Conservation (phyloP, 1,140 invertebrate genomes). For the Tetramorium parvispinum region DNA sequence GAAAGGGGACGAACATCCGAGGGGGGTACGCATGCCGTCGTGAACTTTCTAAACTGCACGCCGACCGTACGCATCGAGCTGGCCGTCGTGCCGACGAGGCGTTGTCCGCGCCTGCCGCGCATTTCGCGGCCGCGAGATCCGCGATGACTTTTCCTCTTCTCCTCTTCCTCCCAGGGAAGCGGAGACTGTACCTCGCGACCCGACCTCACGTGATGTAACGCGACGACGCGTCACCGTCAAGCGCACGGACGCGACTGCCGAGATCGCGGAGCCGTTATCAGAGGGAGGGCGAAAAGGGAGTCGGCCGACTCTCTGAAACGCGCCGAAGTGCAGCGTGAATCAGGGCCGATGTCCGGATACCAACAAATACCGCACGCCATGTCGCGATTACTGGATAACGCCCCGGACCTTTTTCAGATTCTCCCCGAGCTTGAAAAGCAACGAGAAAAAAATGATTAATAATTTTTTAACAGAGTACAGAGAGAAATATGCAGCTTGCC, state of each 20-base stretch:
- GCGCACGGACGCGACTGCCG: constrained; percentile 70
- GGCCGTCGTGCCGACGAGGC: background rate
- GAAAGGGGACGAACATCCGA: background rate
- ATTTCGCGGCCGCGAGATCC: background rate
- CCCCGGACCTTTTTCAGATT: background rate
- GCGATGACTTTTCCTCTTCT: background rate
- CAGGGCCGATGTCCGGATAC: background rate
- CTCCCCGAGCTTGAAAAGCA: background rate
- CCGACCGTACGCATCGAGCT: background rate
- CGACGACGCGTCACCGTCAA: constrained; percentile 59
- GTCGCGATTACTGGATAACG: background rate
- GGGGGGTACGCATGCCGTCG: background rate
- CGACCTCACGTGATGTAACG: background rate
- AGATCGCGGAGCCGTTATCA: background rate
- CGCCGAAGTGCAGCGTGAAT: constrained; percentile 7
- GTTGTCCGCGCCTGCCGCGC: background rate
- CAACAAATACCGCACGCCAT: background rate
- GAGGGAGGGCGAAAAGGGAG: background rate
- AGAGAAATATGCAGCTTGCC: background rate
- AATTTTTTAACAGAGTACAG: background rate
- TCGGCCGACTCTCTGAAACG: background rate
- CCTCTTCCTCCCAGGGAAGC: background rate
- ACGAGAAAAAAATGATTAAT: background rate
- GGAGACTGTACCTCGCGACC: background rate
- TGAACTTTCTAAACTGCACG: constrained; percentile 6